A percentile compares a stretch with the other conserved stretches of the same genome.
These are phyloP conservation scores for Bombycilla garrulus DNA, from an alignment of 2,113 vertebrate genomes.

Conservation along the genomic window DNA sequence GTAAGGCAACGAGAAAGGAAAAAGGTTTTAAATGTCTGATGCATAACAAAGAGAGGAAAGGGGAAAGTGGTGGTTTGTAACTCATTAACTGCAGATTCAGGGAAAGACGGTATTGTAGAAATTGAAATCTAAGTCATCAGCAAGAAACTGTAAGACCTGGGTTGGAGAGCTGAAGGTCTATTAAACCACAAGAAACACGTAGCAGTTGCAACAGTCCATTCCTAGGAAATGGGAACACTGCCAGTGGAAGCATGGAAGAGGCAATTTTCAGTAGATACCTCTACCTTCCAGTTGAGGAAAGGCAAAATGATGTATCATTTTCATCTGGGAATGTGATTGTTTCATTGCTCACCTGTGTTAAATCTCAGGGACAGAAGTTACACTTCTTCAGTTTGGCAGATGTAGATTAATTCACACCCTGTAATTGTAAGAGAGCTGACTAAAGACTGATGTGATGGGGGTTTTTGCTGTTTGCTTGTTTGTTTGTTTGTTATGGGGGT, in stretches of 20 bases:
- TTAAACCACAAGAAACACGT: neutral
- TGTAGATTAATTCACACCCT: neutral
- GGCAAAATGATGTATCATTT: neutral
- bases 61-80: neutral
- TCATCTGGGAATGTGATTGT: accelerated
- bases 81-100: neutral
- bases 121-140: neutral
- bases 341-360: neutral
- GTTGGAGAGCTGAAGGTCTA: neutral
- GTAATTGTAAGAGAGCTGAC: neutral
- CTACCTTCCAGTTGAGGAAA: neutral
- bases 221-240: neutral
- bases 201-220: neutral
- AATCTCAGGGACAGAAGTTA: neutral
- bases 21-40: neutral
- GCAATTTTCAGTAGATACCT: neutral
- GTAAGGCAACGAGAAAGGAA: neutral
- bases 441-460: neutral
- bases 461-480: accelerated
- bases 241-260: neutral
- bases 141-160: neutral
- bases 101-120: neutral
- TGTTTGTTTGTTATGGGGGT: accelerated
- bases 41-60: neutral
- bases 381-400: neutral